These are phyloP conservation scores for Eciton burchellii DNA, from an alignment of 1,140 invertebrate genomes.

Conservation along the genomic window DNA sequence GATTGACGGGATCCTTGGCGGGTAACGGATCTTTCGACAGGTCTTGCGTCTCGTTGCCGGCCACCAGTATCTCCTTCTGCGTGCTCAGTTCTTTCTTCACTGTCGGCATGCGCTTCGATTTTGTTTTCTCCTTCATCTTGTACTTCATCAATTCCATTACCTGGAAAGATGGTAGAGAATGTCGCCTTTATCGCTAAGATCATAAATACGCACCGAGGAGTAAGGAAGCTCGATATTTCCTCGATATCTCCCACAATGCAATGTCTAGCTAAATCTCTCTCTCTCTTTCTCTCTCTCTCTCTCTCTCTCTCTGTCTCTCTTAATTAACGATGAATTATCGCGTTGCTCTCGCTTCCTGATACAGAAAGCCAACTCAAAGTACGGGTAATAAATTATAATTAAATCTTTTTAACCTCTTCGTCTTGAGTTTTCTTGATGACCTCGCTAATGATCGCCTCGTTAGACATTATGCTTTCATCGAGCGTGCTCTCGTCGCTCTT, in stretches of 20 bases:
- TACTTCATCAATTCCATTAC: slow-evolving; percentile 76
- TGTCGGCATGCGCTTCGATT: slow-evolving; percentile 80
- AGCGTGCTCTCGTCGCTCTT: slow-evolving; percentile 70
- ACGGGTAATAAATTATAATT: too few species aligned
- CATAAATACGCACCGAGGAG: too few species aligned
- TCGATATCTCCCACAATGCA: too few species aligned
- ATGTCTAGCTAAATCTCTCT: too few species aligned
- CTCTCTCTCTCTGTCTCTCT: too few species aligned
- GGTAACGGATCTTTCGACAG: slow-evolving; percentile 69
- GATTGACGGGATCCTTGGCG: slow-evolving; percentile 72
- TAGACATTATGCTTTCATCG: slow-evolving; percentile 73
- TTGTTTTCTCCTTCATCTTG: slow-evolving; percentile 67
- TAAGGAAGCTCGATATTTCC: too few species aligned
- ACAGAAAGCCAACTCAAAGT: too few species aligned
- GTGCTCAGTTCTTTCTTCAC: slow-evolving; percentile 83
- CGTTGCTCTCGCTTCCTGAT: too few species aligned
- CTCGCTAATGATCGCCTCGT: slow-evolving; percentile 73
- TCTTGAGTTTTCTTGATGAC: slow-evolving; percentile 47
- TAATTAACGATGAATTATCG: too few species aligned
- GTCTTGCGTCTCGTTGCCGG: slow-evolving; percentile 76
- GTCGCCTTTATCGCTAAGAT: neutral
- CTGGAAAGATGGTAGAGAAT: slow-evolving; percentile 56
- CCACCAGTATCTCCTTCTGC: slow-evolving; percentile 79
- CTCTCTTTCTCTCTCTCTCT: too few species aligned
- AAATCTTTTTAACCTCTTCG: slow-evolving; percentile 57